phyloP scores from a whole-genome alignment of 2,797 vertebrate species.

The Petrocephalus schoutedeni region DNA sequence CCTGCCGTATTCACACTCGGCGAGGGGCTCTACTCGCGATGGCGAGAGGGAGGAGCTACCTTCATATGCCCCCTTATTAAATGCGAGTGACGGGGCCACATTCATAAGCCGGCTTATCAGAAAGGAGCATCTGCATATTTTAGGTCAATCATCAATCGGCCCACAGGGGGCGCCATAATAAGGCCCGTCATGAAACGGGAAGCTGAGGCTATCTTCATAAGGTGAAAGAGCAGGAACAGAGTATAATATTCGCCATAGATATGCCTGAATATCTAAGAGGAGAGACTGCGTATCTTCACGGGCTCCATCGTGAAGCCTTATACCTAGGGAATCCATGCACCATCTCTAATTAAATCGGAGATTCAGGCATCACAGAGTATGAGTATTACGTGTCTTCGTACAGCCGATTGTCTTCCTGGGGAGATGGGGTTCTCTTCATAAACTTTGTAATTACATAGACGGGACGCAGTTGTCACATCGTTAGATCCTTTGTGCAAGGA shows the following conservation, averaged over 20 bases:
- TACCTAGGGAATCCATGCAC: background rate
- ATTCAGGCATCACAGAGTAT: background rate
- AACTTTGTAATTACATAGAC: background rate
- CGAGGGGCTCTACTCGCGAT: background rate
- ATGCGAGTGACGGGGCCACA: background rate
- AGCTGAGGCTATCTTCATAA: background rate
- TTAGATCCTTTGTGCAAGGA: background rate
- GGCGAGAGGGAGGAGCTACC: background rate
- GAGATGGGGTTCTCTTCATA: background rate
- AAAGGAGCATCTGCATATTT: background rate
- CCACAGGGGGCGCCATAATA: background rate
- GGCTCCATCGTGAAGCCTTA: background rate
- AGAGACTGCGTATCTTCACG: background rate
- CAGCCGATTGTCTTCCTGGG: background rate
- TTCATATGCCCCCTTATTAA: background rate
- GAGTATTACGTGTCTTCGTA: background rate
- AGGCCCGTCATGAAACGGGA: background rate
- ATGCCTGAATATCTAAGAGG: background rate
- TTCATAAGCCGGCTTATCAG: background rate
- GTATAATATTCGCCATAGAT: background rate
- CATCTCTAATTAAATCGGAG: background rate
- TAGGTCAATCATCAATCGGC: background rate
- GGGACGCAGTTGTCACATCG: background rate
- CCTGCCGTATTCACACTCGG: background rate
- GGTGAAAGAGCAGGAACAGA: background rate